phyloP scores from a whole-genome alignment of 2,888 invertebrate species.

The Orchestes rusci region DNA sequence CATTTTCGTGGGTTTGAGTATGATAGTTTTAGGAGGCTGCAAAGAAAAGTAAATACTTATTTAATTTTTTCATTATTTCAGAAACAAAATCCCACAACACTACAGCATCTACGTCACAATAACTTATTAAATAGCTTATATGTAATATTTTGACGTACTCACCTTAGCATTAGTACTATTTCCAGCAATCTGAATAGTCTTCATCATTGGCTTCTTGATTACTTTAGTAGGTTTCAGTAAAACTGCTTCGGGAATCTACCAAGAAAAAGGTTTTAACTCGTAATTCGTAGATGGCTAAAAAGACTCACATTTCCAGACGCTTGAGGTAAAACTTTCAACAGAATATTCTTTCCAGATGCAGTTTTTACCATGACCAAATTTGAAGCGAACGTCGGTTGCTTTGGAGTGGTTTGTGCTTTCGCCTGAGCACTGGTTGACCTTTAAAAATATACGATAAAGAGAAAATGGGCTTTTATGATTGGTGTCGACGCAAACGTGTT shows the following conservation, averaged over 20 bases:
- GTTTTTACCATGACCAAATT: constrained; percentile 43
- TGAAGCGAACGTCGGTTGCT: constrained; percentile 30
- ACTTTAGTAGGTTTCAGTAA: constrained; percentile 34
- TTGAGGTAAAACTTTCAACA: constrained; percentile 41
- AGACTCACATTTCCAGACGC: constrained; percentile 30
- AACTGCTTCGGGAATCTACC: constrained; percentile 33
- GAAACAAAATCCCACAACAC: no score
- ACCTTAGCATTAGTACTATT: no score
- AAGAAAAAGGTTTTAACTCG: no score
- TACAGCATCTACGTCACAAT: no score
- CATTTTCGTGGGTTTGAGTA: constrained; percentile 33
- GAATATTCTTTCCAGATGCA: constrained; percentile 42
- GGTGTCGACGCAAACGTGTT: no score
- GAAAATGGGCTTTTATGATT: no score
- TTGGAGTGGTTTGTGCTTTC: constrained; percentile 1
- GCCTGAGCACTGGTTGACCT: constrained; percentile 14
- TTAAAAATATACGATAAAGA: not conserved
- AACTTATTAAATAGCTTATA: no score
- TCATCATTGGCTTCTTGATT: constrained; percentile 28
- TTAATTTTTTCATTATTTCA: no score
- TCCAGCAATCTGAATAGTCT: no score
- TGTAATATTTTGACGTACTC: no score
- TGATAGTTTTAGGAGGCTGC: constrained; percentile 33
- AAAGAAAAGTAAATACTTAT: constrained; percentile 7
- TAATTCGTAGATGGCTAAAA: no score